Evolutionary conservation across 2,113 vertebrate species (phyloP).

Genomic region (Salminus brasiliensis): DNA sequence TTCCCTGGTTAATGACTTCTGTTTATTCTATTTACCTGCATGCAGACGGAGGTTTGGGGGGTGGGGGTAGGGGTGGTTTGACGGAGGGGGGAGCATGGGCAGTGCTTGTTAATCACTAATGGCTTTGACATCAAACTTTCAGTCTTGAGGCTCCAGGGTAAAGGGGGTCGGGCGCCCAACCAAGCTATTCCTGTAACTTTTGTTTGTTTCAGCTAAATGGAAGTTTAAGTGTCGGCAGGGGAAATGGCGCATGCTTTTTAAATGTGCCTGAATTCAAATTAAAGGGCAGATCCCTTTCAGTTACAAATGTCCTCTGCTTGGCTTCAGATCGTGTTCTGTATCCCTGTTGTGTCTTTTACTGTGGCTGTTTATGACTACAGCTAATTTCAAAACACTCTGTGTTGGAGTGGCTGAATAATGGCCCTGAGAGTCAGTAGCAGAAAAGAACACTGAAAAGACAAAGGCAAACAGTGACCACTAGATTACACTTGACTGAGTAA

Average conservation of each 20-base stretch:
- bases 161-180: slow-evolving; percentile 21
- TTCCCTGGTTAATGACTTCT: slow-evolving; percentile 64
- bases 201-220: not conserved
- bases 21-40: slow-evolving; percentile 57
- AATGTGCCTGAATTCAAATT: slow-evolving; percentile 44
- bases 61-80: not conserved
- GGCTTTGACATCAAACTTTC: slow-evolving; percentile 55
- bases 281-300: slow-evolving; percentile 43
- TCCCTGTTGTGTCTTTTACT: not conserved
- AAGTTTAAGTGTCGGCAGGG: not conserved
- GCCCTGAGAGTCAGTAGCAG: not conserved
- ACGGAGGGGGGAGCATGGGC: not conserved
- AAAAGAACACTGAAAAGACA: not conserved
- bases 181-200: slow-evolving; percentile 30
- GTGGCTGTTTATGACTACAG: not conserved
- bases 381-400: not conserved
- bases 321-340: not conserved
- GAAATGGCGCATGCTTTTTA: slow-evolving; percentile 21
- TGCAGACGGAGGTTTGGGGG: slow-evolving; percentile 26
- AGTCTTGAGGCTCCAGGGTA: slow-evolving; percentile 35
- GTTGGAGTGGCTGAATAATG: not conserved
- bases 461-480: not conserved
- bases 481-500: not conserved
- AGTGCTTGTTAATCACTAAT: slow-evolving; percentile 58
- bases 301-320: not conserved